Base-by-base conservation (phyloP, 2,113 vertebrate genomes). In the Zapornia atra region DNA sequence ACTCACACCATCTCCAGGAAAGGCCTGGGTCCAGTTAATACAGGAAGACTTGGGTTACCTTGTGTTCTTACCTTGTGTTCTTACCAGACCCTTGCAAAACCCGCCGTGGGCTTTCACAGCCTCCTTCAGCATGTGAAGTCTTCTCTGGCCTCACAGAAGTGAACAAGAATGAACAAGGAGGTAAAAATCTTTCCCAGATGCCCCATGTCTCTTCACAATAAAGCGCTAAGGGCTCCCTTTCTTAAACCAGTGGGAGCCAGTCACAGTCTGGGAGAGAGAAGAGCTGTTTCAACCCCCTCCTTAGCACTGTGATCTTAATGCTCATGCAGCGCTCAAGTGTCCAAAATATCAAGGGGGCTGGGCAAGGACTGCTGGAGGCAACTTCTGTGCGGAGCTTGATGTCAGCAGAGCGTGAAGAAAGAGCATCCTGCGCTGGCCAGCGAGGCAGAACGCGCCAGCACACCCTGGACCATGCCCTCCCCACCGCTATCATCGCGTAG, bases 301-400 rank as follows among this genome's bases (percentile, higher is more conserved):
- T 57, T 38, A 66, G 34, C 61, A 59, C 68, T 0, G 0, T 0
- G 0, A 11, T 51, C 83, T 65, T 60, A 64, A 9, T 91, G 73
- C 54, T 92, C 80, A 68, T 33, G 80, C 71, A 68, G 66, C 2
- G 0, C 60, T 94, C 46, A 46, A 3, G 21, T 31, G 64, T 86
- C 96, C 81, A 57, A 87, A 96, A 80, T 88, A 92, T 21, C 59
- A 38, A 91, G 72, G 54, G 71, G 54, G 25, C 50, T 95, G 83
- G 83, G 81, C 82, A 90, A 77, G 77, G 63, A 69, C 80, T 93
- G 82, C 90, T 92, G 84, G n/a, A 93, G 86, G 81, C 92, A 91
- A 65, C 80, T 69, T 64, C 85, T 90, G 70, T 5, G 2, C 1
- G 4, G 46, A 86, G 69, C 42, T 90, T 24, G 78, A 20, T 0